Conservation (phyloP, 2,888 invertebrate genomes). For the Acleris holmiana region DNA sequence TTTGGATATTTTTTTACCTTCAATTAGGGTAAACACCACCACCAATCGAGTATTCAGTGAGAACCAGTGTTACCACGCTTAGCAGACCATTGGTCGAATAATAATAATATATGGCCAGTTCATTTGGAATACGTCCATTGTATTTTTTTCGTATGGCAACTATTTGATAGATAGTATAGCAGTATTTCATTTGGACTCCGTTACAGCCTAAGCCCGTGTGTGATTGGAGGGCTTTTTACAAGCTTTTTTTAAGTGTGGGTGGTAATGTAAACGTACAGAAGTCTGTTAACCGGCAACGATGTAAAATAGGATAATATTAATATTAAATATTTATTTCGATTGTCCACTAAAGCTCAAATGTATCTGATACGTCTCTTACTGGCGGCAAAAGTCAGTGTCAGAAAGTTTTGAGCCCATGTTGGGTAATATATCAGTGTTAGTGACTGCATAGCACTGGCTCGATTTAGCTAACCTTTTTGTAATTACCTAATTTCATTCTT, state of each 20-base stretch:
- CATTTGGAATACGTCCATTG: conserved; percentile 58
- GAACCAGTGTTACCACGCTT: conserved; percentile 46
- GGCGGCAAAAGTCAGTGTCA: too few species aligned
- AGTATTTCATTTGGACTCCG: conserved; percentile 33
- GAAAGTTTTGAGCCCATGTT: too few species aligned
- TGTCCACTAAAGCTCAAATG: too few species aligned
- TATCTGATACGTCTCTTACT: too few species aligned
- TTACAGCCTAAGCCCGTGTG: conserved; percentile 16
- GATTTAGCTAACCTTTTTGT: too few species aligned
- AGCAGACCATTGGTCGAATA: conserved; percentile 55
- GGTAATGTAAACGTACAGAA: conserved; percentile 19
- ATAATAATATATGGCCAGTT: conserved; percentile 62
- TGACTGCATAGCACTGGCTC: too few species aligned
- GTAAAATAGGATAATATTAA: conserved; percentile 1
- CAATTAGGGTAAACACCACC: too few species aligned
- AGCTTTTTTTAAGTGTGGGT: conserved; percentile 15
- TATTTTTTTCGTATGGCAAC: conserved; percentile 50
- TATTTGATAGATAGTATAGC: conserved; percentile 37
- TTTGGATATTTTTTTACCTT: too few species aligned
- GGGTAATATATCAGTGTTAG: too few species aligned
- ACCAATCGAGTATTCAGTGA: conserved; percentile 36
- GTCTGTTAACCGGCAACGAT: neutral
- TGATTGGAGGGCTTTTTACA: conserved; percentile 20
- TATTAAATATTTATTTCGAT: too few species aligned
- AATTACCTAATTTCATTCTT: too few species aligned